A percentile compares a stretch with the other conserved stretches of the same genome.
Evolutionary conservation across 2,113 vertebrate species (phyloP).

Genomic region (Platichthys stellatus): DNA sequence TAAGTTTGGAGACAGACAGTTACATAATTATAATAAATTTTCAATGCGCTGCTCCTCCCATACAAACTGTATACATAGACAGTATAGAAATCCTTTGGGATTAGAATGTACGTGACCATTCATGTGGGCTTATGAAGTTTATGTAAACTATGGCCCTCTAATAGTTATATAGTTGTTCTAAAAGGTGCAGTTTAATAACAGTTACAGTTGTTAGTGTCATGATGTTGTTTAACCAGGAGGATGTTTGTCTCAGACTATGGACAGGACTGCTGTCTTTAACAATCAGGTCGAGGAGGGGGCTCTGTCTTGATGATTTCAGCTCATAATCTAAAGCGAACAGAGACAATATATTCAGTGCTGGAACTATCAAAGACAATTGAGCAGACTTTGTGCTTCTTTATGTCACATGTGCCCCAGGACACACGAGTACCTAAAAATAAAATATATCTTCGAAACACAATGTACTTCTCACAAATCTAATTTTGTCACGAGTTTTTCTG

Average conservation of each 20-base stretch:
- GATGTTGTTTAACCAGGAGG: not conserved
- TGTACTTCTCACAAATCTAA: not conserved
- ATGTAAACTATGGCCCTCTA: slow-evolving; percentile 10
- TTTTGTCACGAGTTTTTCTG: not conserved
- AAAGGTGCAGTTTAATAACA: not conserved
- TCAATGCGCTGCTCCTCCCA: slow-evolving; percentile 27
- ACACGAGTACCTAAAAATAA: not conserved
- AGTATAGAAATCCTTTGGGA: not conserved
- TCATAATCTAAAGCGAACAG: too few relatives aligned
- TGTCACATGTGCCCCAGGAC: not conserved
- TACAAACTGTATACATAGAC: slow-evolving; percentile 20
- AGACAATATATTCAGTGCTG: not conserved
- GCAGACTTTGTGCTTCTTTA: not conserved
- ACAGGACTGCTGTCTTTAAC: too few relatives aligned
- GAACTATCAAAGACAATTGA: not conserved
- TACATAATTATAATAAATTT: slow-evolving; percentile 42
- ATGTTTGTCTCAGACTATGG: too few relatives aligned
- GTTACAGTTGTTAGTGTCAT: not conserved
- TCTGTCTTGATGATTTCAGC: too few relatives aligned
- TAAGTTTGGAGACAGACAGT: slow-evolving; percentile 37
- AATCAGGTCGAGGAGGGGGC: too few relatives aligned
- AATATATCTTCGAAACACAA: not conserved
- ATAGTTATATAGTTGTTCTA: slow-evolving; percentile 4
- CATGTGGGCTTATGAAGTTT: slow-evolving; percentile 1
- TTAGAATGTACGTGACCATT: not conserved